phyloP scores from a whole-genome alignment of 2,888 invertebrate genomes.

The Cynaeus angustus region DNA sequence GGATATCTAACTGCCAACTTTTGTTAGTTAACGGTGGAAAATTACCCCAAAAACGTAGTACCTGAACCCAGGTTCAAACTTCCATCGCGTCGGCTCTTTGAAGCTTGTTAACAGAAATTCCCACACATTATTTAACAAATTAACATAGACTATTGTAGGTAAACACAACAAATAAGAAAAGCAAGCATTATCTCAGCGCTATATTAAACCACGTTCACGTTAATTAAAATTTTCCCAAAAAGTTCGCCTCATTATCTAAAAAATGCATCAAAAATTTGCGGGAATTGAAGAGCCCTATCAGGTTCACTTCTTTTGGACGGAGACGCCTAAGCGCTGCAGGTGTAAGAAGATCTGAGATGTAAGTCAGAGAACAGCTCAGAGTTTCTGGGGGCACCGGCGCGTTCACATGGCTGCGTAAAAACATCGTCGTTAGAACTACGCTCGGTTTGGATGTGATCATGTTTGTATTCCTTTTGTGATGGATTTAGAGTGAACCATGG shows the following conservation, averaged over 20 bases:
- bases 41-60: background rate
- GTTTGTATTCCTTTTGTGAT: constrained; percentile 24
- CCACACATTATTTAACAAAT: constrained; percentile 40
- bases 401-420: constrained; percentile 49
- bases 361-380: constrained; percentile 49
- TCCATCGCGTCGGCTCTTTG: constrained; percentile 20
- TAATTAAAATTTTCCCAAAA: constrained; percentile 32
- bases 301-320: constrained; percentile 28
- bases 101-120: constrained; percentile 37
- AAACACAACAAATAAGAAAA: constrained; percentile 39
- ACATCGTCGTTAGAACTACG: constrained; percentile 10
- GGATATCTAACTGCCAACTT: too few species aligned
- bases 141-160: constrained; percentile 31
- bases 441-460: constrained; percentile 27
- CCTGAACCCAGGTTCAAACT: background rate
- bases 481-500: constrained; percentile 54
- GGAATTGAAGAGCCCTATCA: constrained; percentile 26
- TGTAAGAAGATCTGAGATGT: constrained; percentile 50
- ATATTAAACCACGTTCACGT: constrained; percentile 3
- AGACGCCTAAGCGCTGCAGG: constrained; percentile 47
- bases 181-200: constrained; percentile 31
- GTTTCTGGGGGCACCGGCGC: constrained; percentile 49
- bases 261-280: constrained; percentile 44
- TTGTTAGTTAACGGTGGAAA: too few species aligned
- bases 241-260: constrained; percentile 30